A percentile compares a stretch with the other conserved stretches of the same genome.
Conservation (phyloP, 2,888 invertebrate genomes). For the Cylloceria caligata region DNA sequence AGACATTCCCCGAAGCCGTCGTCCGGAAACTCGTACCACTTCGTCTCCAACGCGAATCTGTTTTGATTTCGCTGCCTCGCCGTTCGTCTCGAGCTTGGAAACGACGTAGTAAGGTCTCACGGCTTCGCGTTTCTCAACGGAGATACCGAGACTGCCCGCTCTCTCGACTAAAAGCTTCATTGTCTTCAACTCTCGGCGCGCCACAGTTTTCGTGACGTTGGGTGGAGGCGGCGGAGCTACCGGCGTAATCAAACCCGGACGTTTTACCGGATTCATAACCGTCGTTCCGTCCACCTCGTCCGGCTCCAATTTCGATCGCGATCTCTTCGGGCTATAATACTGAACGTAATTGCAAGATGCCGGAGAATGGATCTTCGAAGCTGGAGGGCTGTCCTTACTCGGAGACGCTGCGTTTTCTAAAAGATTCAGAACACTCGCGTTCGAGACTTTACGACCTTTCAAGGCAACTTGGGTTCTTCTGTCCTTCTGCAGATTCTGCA, state of each 20-base stretch:
- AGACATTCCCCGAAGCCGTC: constrained; percentile 85
- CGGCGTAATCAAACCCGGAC: constrained; percentile 62
- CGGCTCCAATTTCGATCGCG: constrained; percentile 75
- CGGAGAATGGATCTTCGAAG: constrained; percentile 70
- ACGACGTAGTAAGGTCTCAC: constrained; percentile 80
- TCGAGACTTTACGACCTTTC: constrained; percentile 55
- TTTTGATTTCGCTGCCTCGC: constrained; percentile 81
- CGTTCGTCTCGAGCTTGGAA: constrained; percentile 76
- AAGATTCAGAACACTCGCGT: constrained; percentile 71
- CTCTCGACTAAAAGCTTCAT: constrained; percentile 75
- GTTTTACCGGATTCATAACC: constrained; percentile 69
- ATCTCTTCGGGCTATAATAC: constrained; percentile 79
- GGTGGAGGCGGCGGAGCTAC: constrained; percentile 8
- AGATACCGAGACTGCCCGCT: constrained; percentile 76
- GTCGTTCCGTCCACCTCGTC: constrained; percentile 51
- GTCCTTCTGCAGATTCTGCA: constrained; percentile 61
- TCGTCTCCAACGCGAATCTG: constrained; percentile 86
- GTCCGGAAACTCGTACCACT: constrained; percentile 86
- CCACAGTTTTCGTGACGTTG: constrained; percentile 65
- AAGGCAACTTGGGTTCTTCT: constrained; percentile 25
- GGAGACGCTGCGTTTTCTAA: constrained; percentile 81
- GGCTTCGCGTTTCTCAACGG: constrained; percentile 78
- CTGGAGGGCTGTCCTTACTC: constrained; percentile 81
- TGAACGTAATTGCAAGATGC: constrained; percentile 57
- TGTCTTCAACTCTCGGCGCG: constrained; percentile 79